Conservation (phyloP, 2,113 vertebrate species). For the Chlorodrepanis virens region DNA sequence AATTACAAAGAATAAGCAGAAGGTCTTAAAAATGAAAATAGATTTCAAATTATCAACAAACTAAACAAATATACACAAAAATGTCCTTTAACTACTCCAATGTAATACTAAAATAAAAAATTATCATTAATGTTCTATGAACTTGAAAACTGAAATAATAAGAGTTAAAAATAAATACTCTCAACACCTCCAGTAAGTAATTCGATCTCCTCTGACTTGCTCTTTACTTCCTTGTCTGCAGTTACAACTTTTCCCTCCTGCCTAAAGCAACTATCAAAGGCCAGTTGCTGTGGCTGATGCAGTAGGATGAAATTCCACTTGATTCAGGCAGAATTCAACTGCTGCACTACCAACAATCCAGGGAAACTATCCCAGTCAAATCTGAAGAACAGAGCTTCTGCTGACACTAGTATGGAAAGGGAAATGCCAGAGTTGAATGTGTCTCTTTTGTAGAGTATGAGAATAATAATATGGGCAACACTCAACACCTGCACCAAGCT, state of each 20-base stretch:
- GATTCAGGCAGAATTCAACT: background rate
- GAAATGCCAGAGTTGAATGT: accelerated
- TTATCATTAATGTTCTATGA: background rate
- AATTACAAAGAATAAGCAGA: background rate
- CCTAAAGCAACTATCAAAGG: background rate
- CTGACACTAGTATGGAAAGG: background rate
- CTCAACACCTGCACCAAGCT: background rate
- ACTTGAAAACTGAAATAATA: background rate
- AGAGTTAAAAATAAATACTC: background rate
- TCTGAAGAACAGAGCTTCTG: background rate
- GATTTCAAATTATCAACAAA: background rate
- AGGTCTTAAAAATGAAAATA: background rate
- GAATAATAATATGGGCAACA: background rate
- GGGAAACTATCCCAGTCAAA: background rate
- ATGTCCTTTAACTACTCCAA: background rate
- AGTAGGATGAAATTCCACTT: background rate
- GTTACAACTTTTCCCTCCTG: background rate
- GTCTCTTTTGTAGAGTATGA: background rate
- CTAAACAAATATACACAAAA: background rate
- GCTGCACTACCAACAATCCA: background rate
- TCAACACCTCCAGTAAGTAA: background rate
- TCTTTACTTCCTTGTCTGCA: background rate
- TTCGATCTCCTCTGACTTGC: background rate
- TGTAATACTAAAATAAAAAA: background rate
- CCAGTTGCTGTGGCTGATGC: background rate